Base-by-base conservation (phyloP, 2,888 invertebrate species). In the Campoplex capitator region DNA sequence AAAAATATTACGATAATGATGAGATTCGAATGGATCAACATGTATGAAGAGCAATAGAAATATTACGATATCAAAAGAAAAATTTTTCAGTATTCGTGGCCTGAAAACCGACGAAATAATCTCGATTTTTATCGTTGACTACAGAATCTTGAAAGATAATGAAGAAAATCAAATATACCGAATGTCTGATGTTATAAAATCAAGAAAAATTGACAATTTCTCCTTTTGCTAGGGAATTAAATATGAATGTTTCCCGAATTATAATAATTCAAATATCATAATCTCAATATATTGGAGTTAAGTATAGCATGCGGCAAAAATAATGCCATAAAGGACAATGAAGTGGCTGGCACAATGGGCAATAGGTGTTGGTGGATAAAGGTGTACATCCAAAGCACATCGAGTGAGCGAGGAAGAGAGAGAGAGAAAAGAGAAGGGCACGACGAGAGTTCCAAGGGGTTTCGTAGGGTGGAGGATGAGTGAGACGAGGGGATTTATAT, bases 331-430 rank as follows among this genome's bases (percentile, higher is more conserved):
- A 92, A 92, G 90, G 90, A 92, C 92, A 92, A 92, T 92, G 91
- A 92, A 92, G 92, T 92, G 91, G 91, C 92, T 92, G 92, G 92
- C 91, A 93, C 93, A 92, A 93, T 93, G 91, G 92, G 90, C 92
- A 86, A 91, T 90, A 89, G 91, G 89, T 89, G 87, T 79, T 88
- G 88, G 88, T 84, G 86, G 88, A 89, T 75, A 73, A 77, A 84
- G 77, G 80, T 71, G 71, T 78, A 85, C 77, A 84, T 84, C 76
- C 74, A 54, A 85, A 85, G 81, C 73, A 48, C 48, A 70, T 70
- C 32, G 32, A 62, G 62, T 6, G 13, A 28, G 28, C 28, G 62
- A 62, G 16, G 16, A 16, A 54, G 58, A 80, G 71, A 54, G 58
- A 80, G 71, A 35, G 68, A 67, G 28, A 23, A 6, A 42, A 83